Percentiles rank a stretch among this genome's conserved stretches.
Evolutionary conservation across 1,140 invertebrate genomes (phyloP).

Genomic region (Sinella curviseta): DNA sequence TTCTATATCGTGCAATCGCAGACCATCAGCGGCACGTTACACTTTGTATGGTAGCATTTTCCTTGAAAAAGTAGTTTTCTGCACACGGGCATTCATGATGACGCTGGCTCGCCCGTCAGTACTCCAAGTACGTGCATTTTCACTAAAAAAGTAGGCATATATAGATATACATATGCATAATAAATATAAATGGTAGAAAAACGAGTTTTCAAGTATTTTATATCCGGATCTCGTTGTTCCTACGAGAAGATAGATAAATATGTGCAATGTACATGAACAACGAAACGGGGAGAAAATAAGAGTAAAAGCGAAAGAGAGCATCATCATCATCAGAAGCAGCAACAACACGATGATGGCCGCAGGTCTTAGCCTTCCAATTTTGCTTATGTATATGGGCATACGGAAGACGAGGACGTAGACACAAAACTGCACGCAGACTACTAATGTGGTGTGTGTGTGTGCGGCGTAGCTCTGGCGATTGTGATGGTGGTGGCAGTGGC

Average conservation of each 20-base stretch:
- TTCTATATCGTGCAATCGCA: background rate
- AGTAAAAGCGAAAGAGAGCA: background rate
- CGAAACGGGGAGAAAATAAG: background rate
- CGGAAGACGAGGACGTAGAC: background rate
- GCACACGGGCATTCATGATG: background rate
- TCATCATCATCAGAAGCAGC: too few species aligned
- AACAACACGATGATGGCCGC: too few species aligned
- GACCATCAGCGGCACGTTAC: background rate
- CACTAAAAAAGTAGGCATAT: too few species aligned
- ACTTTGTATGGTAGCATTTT: too few species aligned
- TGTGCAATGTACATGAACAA: background rate
- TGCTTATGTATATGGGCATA: too few species aligned
- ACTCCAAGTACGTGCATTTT: too few species aligned
- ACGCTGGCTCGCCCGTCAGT: background rate
- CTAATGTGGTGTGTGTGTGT: background rate
- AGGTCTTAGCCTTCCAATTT: background rate
- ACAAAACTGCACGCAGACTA: constrained; percentile 6
- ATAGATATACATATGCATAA: background rate
- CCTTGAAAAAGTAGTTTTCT: background rate
- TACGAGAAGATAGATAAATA: background rate
- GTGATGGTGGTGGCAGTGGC: background rate
- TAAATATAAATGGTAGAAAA: background rate
- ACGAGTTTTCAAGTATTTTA: background rate
- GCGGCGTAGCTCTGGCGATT: background rate
- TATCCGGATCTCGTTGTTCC: background rate